Percentiles rank a stretch among this genome's conserved stretches.
Evolutionary conservation across 2,113 vertebrate genomes (phyloP).

Genomic region (Pachyramphus minor): DNA sequence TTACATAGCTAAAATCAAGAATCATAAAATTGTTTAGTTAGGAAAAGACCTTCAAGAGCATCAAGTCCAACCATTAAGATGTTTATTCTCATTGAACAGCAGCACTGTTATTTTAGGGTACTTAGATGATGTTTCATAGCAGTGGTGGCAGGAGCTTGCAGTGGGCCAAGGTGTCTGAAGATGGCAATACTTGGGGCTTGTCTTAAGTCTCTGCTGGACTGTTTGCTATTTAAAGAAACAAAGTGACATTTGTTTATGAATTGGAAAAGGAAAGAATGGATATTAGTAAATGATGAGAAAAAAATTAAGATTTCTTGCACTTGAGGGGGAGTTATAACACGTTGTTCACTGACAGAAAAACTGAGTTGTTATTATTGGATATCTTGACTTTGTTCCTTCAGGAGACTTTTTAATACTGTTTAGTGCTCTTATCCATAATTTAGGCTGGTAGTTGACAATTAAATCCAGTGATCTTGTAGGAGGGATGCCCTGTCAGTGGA

Average conservation of each 20-base stretch:
- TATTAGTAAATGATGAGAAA: neutral
- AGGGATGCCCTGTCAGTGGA: neutral
- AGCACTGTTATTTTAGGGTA: neutral
- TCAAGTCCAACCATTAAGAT: neutral
- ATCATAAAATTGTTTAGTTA: neutral
- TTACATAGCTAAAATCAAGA: neutral
- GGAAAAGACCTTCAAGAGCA: neutral
- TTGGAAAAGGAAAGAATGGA: neutral
- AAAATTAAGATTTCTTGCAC: rapidly evolving
- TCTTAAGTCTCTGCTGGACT: neutral
- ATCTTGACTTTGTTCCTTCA: neutral
- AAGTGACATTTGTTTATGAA: neutral
- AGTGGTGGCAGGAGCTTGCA: neutral
- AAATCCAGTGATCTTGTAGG: neutral
- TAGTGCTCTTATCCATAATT: neutral
- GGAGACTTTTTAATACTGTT: neutral
- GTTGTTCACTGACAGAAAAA: neutral
- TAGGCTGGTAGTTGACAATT: neutral
- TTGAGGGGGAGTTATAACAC: neutral
- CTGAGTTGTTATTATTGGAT: rapidly evolving
- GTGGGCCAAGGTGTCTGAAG: neutral
- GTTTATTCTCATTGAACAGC: neutral
- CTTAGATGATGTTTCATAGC: neutral
- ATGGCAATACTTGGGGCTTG: neutral
- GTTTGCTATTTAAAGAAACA: neutral